Percentiles rank a stretch among this genome's conserved stretches.
Evolutionary conservation across 2,113 vertebrate species (phyloP).

Genomic region (Pseudopipra pipra): DNA sequence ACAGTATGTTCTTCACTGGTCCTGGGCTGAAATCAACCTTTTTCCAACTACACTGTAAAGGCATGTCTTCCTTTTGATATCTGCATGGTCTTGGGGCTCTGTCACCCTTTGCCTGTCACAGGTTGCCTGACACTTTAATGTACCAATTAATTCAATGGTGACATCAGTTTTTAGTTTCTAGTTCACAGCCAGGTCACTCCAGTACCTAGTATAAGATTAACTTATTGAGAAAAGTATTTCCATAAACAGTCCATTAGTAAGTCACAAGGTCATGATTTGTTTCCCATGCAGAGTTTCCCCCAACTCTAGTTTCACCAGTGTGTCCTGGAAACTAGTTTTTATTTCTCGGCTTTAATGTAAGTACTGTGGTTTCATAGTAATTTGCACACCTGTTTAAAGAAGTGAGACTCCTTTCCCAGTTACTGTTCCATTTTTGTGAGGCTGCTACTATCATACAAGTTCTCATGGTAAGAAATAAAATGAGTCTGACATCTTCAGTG

Average conservation of each 20-base stretch:
- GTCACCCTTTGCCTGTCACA: neutral
- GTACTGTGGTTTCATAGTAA: neutral
- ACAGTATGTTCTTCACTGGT: neutral
- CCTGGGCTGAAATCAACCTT: neutral
- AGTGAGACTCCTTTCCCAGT: neutral
- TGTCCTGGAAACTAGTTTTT: neutral
- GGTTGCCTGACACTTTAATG: neutral
- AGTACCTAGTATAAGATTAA: neutral
- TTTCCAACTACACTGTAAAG: neutral
- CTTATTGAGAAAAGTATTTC: neutral
- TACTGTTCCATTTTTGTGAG: neutral
- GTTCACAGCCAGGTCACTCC: neutral
- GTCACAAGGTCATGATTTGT: neutral
- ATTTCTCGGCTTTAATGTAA: neutral
- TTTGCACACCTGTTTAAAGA: neutral
- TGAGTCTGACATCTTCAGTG: neutral
- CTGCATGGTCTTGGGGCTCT: neutral
- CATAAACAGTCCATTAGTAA: neutral
- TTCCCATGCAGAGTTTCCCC: neutral
- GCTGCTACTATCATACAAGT: neutral
- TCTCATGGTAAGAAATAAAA: neutral
- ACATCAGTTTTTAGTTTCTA: neutral
- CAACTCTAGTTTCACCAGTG: neutral
- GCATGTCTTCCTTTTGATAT: neutral
- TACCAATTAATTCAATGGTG: neutral